Evolutionary conservation across 2,888 invertebrate species (phyloP).

Genomic region (Trichopria drosophilae): DNA sequence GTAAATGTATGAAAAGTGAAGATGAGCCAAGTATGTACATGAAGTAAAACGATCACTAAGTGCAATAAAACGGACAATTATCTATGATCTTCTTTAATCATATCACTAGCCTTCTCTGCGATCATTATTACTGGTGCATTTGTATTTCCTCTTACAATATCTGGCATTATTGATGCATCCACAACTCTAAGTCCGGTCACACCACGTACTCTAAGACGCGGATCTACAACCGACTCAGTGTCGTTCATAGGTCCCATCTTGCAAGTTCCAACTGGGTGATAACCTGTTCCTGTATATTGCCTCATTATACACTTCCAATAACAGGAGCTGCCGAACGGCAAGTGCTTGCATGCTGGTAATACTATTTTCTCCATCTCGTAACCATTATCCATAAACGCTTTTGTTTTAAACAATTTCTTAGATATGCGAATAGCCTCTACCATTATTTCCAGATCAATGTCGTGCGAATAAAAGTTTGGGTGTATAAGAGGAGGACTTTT

Average conservation of each 20-base stretch:
- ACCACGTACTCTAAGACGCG: conserved; percentile 6
- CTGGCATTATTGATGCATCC: conserved; percentile 10
- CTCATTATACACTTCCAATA: not conserved
- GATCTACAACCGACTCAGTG: not conserved
- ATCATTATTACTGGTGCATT: conserved; percentile 10
- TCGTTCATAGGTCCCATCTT: conserved; percentile 4
- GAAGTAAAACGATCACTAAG: too few relatives aligned
- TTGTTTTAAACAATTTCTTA: conserved; percentile 61
- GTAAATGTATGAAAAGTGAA: too few relatives aligned
- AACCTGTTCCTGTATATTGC: conserved; percentile 2
- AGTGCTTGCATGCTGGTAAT: not conserved
- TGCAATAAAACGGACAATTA: too few relatives aligned
- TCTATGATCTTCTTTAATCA: conserved; percentile 12
- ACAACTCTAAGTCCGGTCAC: conserved; percentile 5
- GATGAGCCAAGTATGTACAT: too few relatives aligned
- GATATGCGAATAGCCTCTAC: conserved; percentile 64
- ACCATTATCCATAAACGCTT: conserved; percentile 63
- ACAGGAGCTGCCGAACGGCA: not conserved
- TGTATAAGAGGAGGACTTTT: conserved; percentile 62
- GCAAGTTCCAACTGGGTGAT: conserved; percentile 7
- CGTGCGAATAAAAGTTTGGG: conserved; percentile 69
- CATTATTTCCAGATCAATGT: conserved; percentile 64
- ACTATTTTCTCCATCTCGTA: conserved; percentile 59
- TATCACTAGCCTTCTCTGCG: conserved; percentile 1
- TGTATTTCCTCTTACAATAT: not conserved